A percentile compares a stretch with the other conserved stretches of the same genome.
Conservation (phyloP, 2,113 vertebrate genomes). For the Phyllopteryx taeniolatus region DNA sequence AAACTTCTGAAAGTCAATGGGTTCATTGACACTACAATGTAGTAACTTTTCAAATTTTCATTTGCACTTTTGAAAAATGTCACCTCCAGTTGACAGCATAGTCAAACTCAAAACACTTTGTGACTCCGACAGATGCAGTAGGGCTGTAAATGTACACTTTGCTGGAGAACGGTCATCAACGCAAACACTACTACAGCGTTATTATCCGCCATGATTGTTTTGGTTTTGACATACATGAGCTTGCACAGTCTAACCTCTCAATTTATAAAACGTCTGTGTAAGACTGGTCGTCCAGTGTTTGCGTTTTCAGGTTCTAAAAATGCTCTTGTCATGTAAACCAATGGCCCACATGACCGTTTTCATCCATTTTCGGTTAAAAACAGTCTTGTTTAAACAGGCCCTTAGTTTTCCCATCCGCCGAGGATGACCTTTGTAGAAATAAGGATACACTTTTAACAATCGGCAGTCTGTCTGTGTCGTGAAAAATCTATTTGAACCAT, state of each 20-base stretch:
- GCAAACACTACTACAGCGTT: too few relatives aligned
- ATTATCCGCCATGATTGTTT: too few relatives aligned
- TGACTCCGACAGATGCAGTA: too few relatives aligned
- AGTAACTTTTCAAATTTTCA: neutral
- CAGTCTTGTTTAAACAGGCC: neutral
- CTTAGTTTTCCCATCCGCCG: constrained; percentile 7
- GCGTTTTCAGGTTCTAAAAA: neutral
- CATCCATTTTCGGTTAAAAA: neutral
- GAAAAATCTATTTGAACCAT: constrained; percentile 34
- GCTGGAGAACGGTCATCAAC: too few relatives aligned
- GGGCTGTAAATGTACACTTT: neutral
- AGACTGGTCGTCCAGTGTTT: neutral
- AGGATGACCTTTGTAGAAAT: constrained; percentile 35
- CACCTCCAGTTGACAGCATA: neutral
- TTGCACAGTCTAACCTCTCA: too few relatives aligned
- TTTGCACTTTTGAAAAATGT: neutral
- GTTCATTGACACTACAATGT: constrained; percentile 2
- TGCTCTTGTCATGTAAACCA: neutral
- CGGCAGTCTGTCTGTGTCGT: constrained; percentile 44
- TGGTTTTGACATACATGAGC: too few relatives aligned
- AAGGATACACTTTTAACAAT: constrained; percentile 43
- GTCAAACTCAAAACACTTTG: neutral
- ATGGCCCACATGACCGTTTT: neutral
- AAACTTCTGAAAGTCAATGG: constrained; percentile 32
- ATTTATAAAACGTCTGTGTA: neutral